Evolutionary conservation across 2,113 vertebrate species (phyloP), one percentile per base, ranked within the genome.

Genomic region (Nettapus auritus): DNA sequence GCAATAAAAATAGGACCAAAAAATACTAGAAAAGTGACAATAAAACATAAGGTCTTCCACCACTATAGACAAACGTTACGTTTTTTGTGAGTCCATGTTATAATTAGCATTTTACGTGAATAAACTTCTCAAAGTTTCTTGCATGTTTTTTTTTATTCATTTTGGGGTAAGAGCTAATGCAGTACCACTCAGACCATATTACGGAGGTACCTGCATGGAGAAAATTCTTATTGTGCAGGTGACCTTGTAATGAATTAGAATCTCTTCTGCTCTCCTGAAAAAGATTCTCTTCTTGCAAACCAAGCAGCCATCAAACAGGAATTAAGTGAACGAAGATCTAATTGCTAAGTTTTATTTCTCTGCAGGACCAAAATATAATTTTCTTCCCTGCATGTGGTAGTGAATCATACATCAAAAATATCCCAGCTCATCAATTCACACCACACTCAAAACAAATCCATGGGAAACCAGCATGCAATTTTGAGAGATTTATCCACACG

Each of bases 321-420:
- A 82, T 95, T 94, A 90, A 89, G 77, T 57, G 57, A 94, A 97
- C 1, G 0, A 89, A 86, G 90, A 94, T 70, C 80, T 96, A 93
- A 96, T 94, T 95, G 90, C 81, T 93, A 76, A 69, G 69, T 92
- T 90, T 81, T 94, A 94, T 93, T 94, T 91, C 94, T 90, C 93
- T 73, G 90, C 74, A 92, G 90, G 94, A 97, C 92, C 75, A 94
- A 96, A 97, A 93, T 92, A 96, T 62, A 92, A 95, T 97, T 96
- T 96, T 94, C 90, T 86, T 91, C 92, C 70, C 96, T 94, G 86
- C 86, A 66, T 96, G 96, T 90, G 94, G 94, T 96, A 93, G 86
- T 96, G 96, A 97, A 96, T 96, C 96, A 96, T 95, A 97, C 90
- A 96, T 94, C 96, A 96, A 96, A 97, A 96, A 96, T 96, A 96